Percentiles rank a stretch among this genome's conserved stretches.
Evolutionary conservation across 2,113 vertebrate species (phyloP).

Genomic region (Hoplias malabaricus): DNA sequence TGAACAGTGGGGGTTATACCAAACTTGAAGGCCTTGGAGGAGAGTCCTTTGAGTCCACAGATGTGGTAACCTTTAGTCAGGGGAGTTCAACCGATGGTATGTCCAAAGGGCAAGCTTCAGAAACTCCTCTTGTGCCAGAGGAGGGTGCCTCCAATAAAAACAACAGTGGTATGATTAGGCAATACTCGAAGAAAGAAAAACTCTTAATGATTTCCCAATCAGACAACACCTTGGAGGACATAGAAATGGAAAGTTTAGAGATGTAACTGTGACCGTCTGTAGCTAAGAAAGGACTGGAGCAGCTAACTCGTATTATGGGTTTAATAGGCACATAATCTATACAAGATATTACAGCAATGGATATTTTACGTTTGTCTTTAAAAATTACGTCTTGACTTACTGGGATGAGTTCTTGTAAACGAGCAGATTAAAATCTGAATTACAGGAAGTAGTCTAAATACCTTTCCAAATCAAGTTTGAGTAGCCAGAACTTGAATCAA

Average conservation of each 20-base stretch:
- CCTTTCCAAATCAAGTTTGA: constrained; percentile 36
- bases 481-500: constrained; percentile 1
- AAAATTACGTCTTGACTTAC: constrained; percentile 16
- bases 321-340: constrained; percentile 41
- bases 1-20: constrained; percentile 80
- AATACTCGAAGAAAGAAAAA: constrained; percentile 85
- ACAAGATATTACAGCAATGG: constrained; percentile 54
- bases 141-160: constrained; percentile 43
- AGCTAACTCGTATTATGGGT: neutral
- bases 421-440: constrained; percentile 29
- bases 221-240: constrained; percentile 66
- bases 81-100: constrained; percentile 63
- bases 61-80: constrained; percentile 58
- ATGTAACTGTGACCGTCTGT: constrained; percentile 67
- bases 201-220: constrained; percentile 81
- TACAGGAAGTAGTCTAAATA: constrained; percentile 37
- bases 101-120: constrained; percentile 43
- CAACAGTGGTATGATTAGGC: constrained; percentile 63
- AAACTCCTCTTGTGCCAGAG: constrained; percentile 18
- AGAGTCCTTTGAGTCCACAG: constrained; percentile 78
- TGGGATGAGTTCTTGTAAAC: neutral
- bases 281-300: neutral
- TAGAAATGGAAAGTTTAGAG: constrained; percentile 69
- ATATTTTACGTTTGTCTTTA: neutral
- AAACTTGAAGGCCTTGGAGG: constrained; percentile 74